Evolutionary conservation across 2,888 invertebrate species (phyloP).

Genomic region (Dicranocentrus wangi): DNA sequence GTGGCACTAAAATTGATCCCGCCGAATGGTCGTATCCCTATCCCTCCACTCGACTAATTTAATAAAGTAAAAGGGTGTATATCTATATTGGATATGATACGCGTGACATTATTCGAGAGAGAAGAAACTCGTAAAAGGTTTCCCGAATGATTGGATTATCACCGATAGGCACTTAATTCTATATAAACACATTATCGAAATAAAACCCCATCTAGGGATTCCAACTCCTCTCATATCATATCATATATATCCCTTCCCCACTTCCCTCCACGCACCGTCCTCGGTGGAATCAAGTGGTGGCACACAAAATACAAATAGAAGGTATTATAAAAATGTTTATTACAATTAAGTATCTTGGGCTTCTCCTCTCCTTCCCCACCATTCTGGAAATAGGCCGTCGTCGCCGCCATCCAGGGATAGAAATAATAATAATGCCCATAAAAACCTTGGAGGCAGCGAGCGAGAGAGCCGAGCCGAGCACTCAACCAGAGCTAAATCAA

Average conservation of each 20-base stretch:
- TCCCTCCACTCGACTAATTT: too few relatives aligned
- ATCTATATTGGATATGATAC: too few relatives aligned
- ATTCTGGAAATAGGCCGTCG: slow-evolving; percentile 3
- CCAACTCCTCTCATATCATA: too few relatives aligned
- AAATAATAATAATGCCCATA: too few relatives aligned
- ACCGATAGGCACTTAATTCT: slow-evolving; percentile 46
- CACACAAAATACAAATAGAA: neutral
- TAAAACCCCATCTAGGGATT: neutral
- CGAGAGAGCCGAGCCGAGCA: slow-evolving; percentile 39
- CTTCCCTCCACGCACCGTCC: too few relatives aligned
- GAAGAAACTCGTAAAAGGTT: neutral
- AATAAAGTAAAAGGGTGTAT: neutral
- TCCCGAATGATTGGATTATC: slow-evolving; percentile 41
- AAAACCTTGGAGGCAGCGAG: slow-evolving; percentile 37
- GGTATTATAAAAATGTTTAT: slow-evolving; percentile 57
- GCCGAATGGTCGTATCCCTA: too few relatives aligned
- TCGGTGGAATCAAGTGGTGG: too few relatives aligned
- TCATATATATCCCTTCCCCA: too few relatives aligned
- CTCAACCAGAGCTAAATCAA: slow-evolving; percentile 71
- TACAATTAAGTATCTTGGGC: slow-evolving; percentile 28
- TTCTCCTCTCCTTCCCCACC: slow-evolving; percentile 4
- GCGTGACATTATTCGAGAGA: too few relatives aligned
- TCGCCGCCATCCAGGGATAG: too few relatives aligned
- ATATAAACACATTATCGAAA: slow-evolving; percentile 42
- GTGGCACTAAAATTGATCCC: too few relatives aligned